phyloP scores from a whole-genome alignment of 1,140 invertebrate genomes.

The Plodia interpunctella region DNA sequence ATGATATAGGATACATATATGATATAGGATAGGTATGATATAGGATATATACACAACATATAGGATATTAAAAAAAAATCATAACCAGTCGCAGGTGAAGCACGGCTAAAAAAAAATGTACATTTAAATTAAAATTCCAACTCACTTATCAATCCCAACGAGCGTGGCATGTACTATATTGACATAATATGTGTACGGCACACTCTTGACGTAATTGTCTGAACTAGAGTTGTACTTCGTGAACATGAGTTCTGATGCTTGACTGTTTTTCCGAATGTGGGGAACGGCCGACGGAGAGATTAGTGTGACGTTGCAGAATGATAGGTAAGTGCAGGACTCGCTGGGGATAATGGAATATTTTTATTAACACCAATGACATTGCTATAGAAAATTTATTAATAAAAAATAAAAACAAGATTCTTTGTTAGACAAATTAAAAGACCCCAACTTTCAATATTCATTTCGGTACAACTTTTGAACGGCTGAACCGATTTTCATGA shows the following conservation, averaged over 20 bases:
- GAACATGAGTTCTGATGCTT: conserved; percentile 64
- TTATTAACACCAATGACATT: background rate
- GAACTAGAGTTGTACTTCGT: conserved; percentile 68
- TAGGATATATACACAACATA: too few relatives aligned
- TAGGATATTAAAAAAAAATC: too few relatives aligned
- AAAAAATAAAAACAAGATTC: too few relatives aligned
- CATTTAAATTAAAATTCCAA: background rate
- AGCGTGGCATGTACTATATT: conserved; percentile 77
- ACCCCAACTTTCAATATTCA: too few relatives aligned
- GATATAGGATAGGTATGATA: too few relatives aligned
- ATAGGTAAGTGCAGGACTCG: conserved; percentile 51
- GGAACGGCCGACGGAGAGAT: conserved; percentile 81
- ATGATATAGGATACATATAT: too few relatives aligned
- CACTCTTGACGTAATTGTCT: conserved; percentile 69
- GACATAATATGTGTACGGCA: conserved; percentile 75
- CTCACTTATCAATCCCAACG: conserved; percentile 76
- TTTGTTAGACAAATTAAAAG: too few relatives aligned
- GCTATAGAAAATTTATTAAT: too few relatives aligned
- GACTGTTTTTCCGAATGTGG: conserved; percentile 58
- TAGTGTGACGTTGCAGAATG: conserved; percentile 80
- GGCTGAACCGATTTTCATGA: too few relatives aligned
- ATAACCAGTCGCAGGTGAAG: too few relatives aligned
- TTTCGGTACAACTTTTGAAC: too few relatives aligned
- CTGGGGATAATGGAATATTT: conserved; percentile 30
- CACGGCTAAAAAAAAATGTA: too few relatives aligned